phyloP scores from a whole-genome alignment of 2,113 vertebrate genomes.

The Ariopsis seemanni region DNA sequence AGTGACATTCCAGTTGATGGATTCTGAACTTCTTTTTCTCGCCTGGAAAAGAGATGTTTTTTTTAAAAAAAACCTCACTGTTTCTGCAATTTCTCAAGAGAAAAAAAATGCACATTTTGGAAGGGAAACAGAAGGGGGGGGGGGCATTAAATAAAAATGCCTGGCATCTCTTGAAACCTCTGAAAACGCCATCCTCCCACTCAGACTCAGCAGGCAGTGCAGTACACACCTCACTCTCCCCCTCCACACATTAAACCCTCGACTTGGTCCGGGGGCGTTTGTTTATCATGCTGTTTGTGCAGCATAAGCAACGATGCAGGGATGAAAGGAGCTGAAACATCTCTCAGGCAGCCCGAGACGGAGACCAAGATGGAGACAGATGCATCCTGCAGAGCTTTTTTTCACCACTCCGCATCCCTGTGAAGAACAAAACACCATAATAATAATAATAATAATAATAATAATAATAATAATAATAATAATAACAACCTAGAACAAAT shows the following conservation, averaged over 20 bases:
- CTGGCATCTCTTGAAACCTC: conserved; percentile 42
- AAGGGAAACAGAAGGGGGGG: conserved; percentile 21
- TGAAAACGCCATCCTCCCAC: conserved; percentile 43
- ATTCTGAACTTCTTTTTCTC: background rate
- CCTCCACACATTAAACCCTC: conserved; percentile 31
- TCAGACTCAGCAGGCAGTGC: conserved; percentile 42
- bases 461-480: background rate
- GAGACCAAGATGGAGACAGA: background rate
- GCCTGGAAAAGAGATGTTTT: too few relatives aligned
- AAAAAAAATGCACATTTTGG: conserved; percentile 19
- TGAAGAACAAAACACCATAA: background rate
- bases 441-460: too few relatives aligned
- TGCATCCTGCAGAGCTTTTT: conserved; percentile 26
- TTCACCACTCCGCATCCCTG: background rate
- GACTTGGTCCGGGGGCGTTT: conserved; percentile 47
- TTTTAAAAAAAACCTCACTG: background rate
- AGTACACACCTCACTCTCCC: conserved; percentile 28
- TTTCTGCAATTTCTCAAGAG: conserved; percentile 18
- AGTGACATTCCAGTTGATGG: background rate
- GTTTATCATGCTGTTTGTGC: conserved; percentile 41
- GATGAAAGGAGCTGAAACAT: conserved; percentile 27
- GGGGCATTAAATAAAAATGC: conserved; percentile 38
- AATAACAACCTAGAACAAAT: background rate
- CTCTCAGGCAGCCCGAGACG: background rate
- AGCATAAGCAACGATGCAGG: conserved; percentile 35